phyloP scores from a whole-genome alignment of 2,113 vertebrate species.

The Bufo bufo region DNA sequence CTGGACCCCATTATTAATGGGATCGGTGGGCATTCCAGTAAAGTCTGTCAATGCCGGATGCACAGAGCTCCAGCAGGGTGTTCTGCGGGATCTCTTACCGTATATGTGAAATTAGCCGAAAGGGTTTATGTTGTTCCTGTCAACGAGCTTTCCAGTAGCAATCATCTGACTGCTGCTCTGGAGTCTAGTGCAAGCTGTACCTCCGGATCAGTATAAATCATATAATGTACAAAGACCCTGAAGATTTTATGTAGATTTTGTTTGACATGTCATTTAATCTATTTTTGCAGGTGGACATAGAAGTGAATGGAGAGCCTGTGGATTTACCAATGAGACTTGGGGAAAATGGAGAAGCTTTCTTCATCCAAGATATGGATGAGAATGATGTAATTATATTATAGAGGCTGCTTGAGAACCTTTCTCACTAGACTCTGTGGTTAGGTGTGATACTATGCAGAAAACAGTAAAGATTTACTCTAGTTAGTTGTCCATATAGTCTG shows the following conservation, averaged over 20 bases:
- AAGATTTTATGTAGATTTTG: background rate
- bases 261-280: background rate
- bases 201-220: background rate
- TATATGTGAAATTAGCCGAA: no score
- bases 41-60: no score
- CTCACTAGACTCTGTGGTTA: no score
- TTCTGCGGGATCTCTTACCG: no score
- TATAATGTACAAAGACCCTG: background rate
- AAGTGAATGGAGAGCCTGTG: slow-evolving; percentile 89
- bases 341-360: slow-evolving; percentile 94
- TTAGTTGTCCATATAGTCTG: no score
- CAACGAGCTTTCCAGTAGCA: no score
- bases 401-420: slow-evolving; percentile 63
- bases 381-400: slow-evolving; percentile 71
- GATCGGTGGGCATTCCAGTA: no score
- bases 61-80: no score
- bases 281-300: slow-evolving; percentile 86
- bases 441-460: background rate
- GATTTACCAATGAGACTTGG: slow-evolving; percentile 94
- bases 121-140: no score
- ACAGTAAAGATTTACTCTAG: background rate
- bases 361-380: slow-evolving; percentile 84
- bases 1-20: no score
- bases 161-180: no score
- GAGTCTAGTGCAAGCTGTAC: no score